Percentiles rank a stretch among this genome's conserved stretches.
phyloP scores from a whole-genome alignment of 2,888 invertebrate genomes.

The Malthinus flaveolus region DNA sequence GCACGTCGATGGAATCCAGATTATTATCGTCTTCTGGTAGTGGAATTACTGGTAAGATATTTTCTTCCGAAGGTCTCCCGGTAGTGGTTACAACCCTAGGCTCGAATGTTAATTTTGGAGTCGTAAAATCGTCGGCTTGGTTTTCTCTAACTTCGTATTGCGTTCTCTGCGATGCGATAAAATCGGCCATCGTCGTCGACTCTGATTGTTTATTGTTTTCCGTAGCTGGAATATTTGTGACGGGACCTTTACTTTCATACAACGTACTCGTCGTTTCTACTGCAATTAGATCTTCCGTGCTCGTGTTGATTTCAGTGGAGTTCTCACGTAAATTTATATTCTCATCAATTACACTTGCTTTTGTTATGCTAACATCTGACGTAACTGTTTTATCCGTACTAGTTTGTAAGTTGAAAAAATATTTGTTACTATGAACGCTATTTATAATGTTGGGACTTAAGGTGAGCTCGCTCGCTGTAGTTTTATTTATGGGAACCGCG shows the following conservation, averaged over 20 bases:
- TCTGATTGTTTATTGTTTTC: conserved; percentile 17
- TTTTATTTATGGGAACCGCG: conserved; percentile 12
- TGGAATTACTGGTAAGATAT: conserved; percentile 36
- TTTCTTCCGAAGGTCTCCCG: conserved; percentile 26
- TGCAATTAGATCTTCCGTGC: conserved; percentile 48
- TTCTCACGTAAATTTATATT: not conserved
- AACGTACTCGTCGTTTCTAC: conserved; percentile 43
- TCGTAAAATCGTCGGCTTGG: conserved; percentile 33
- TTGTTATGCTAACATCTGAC: conserved; percentile 1
- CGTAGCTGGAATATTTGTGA: not conserved
- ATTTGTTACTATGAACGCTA: conserved; percentile 47
- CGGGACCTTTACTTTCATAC: not conserved
- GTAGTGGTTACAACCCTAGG: conserved; percentile 42
- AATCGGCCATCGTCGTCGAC: conserved; percentile 10
- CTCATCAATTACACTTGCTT: not conserved
- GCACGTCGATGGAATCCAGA: conserved; percentile 32
- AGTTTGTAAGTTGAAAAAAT: conserved; percentile 33
- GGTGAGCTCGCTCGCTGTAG: conserved; percentile 10
- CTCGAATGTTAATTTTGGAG: conserved; percentile 45
- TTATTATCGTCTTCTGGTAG: conserved; percentile 34
- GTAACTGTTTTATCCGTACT: conserved; percentile 10
- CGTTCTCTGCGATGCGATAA: conserved; percentile 27
- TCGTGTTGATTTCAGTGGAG: conserved; percentile 15
- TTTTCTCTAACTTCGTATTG: conserved; percentile 45
- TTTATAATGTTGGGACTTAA: conserved; percentile 46